Evolutionary conservation across 2,888 invertebrate genomes (phyloP), one percentile per base, ranked within the genome.

Genomic region (Sinopyrophorus schimmeli): DNA sequence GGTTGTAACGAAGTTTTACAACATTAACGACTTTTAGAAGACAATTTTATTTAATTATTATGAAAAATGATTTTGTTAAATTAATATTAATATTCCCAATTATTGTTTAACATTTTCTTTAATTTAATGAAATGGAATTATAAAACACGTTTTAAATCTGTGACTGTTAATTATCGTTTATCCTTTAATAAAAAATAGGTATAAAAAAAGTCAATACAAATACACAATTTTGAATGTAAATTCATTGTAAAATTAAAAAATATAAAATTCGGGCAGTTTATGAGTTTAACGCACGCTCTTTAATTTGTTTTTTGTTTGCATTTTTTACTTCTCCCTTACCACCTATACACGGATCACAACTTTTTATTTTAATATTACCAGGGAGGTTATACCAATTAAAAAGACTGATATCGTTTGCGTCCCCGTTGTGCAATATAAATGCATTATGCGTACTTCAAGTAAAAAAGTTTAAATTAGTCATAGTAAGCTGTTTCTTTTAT

Each of bases 361-460:
- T 67, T 69, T 67, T 71, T 68, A 67, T 66, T 70, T 72, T 73
- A 71, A 73, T 72, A 63, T 69, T 63, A 67, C 72, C 72, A 67
- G 69, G 62, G 72, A 71, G 73, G 70, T 70, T 71, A 67, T 67
- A 63, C 67, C 72, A 64, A 74, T 73, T 73, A 73, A 71, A 72
- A 69, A 64, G 58, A 64, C 64, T 56, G 53, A 35, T 21, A 52
- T 58, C 61, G 57, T 47, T 18, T 28, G 46, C 14, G 47, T 52
- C 52, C 43, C 47, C 30, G 49, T 47, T 51, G 49, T 52, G 54
- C 53, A 42, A 58, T 60, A 57, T 58, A 60, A 60, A 60, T 60
- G 60, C 58, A 60, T 58, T 58, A 58, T 58, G 48, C 55, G 54
- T 55, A 54, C 53, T 41, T 47, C 39, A 52, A 41, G 47, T 52